Evolutionary conservation across 2,113 vertebrate genomes (phyloP).

Genomic region (Illadopsis cleaveri): DNA sequence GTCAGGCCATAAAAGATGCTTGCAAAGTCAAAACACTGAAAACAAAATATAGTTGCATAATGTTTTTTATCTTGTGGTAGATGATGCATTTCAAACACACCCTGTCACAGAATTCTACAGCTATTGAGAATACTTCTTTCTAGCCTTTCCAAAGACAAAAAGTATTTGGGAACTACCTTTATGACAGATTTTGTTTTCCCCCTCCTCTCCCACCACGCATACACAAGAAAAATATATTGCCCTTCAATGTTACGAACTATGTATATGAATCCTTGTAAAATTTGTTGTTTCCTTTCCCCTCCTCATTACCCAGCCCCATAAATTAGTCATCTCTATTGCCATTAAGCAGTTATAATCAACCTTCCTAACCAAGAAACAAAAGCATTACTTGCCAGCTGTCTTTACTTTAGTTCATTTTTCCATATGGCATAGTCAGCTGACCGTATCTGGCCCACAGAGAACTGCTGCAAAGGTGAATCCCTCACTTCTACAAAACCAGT

Average conservation of each 20-base stretch:
- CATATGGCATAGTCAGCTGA: background rate
- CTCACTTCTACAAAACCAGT: background rate
- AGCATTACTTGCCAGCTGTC: background rate
- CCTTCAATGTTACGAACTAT: background rate
- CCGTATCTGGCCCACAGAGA: accelerated
- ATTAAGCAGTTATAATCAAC: background rate
- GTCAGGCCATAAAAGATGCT: background rate
- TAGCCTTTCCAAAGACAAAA: background rate
- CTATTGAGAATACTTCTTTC: background rate
- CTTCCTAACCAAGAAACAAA: background rate
- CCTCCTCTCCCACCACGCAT: background rate
- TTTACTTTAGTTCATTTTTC: background rate
- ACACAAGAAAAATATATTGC: background rate
- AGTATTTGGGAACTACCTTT: background rate
- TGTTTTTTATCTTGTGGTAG: background rate
- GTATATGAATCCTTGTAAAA: background rate
- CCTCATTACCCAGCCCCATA: background rate
- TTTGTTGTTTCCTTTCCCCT: background rate
- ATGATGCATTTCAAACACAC: background rate
- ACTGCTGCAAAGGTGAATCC: background rate
- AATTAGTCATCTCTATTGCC: background rate
- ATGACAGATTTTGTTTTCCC: background rate
- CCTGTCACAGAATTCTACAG: background rate
- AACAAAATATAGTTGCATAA: background rate
- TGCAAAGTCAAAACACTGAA: background rate